phyloP scores from a whole-genome alignment of 2,888 invertebrate genomes.

The Notocelia uddmanniana region DNA sequence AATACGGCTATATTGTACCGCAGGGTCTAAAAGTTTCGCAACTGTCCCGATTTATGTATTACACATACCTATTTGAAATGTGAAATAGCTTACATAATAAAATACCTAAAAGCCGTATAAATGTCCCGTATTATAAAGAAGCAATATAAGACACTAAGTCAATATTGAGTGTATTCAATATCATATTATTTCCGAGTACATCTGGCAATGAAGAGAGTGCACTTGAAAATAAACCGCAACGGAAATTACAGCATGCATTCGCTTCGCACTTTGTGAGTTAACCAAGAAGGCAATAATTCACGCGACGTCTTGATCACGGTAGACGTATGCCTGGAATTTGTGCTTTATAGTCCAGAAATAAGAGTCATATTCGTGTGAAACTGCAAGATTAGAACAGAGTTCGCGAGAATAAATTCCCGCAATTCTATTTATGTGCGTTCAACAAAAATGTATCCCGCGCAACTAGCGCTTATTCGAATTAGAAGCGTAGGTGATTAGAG shows the following conservation, averaged over 20 bases:
- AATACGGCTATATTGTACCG: too few species aligned
- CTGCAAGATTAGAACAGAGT: background rate
- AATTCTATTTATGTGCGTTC: background rate
- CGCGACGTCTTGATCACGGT: background rate
- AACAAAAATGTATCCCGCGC: background rate
- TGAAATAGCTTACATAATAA: too few species aligned
- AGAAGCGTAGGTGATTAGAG: background rate
- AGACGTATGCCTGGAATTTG: background rate
- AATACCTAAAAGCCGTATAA: too few species aligned
- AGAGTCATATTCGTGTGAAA: background rate
- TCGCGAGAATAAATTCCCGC: background rate
- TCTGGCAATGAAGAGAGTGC: constrained; percentile 7
- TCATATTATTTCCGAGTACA: background rate
- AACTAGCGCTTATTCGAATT: background rate
- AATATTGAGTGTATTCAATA: too few species aligned
- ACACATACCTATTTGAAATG: too few species aligned
- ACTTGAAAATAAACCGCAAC: constrained; percentile 24
- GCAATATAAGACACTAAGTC: too few species aligned
- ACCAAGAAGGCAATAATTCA: background rate
- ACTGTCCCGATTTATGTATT: too few species aligned
- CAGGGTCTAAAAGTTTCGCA: too few species aligned
- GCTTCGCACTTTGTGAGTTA: constrained; percentile 31
- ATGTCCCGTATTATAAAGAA: too few species aligned
- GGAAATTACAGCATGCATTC: constrained; percentile 19
- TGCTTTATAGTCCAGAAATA: background rate